Conservation (phyloP, 2,888 invertebrate genomes). For the Myopa tessellatipennis region DNA sequence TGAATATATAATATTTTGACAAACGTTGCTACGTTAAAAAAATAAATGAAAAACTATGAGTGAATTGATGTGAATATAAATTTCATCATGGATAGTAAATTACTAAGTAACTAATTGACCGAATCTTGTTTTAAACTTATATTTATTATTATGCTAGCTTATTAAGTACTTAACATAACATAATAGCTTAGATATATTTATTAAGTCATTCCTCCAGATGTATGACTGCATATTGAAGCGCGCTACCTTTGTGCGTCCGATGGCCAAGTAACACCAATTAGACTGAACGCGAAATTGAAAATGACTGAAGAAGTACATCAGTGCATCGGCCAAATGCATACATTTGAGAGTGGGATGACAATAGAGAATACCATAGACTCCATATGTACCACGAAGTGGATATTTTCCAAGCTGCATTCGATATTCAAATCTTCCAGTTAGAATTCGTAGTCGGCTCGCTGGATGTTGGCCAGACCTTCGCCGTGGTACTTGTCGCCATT, state of each 20-base stretch:
- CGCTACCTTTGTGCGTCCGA: conserved; percentile 67
- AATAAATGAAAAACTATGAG: too few species aligned
- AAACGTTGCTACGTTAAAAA: too few species aligned
- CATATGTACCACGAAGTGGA: conserved; percentile 71
- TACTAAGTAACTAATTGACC: too few species aligned
- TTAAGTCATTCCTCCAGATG: too few species aligned
- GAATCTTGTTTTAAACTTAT: too few species aligned
- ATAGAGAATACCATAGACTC: conserved; percentile 75
- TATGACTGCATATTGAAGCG: too few species aligned
- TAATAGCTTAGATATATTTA: too few species aligned
- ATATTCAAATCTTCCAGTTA: conserved; percentile 71
- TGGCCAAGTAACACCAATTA: conserved; percentile 70
- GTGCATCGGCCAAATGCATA: conserved; percentile 75
- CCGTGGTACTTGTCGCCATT: conserved; percentile 73
- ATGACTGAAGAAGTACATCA: conserved; percentile 73
- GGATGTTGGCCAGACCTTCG: conserved; percentile 70
- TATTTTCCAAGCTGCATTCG: conserved; percentile 72
- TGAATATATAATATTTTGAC: too few species aligned
- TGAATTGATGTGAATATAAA: too few species aligned
- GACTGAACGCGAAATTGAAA: conserved; percentile 72
- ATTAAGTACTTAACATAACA: too few species aligned
- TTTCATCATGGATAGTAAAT: too few species aligned
- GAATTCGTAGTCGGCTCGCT: conserved; percentile 71
- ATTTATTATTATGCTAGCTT: too few species aligned
- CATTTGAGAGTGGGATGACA: conserved; percentile 62